Evolutionary conservation across 23 tunicate genomes (phyloP).

Genomic region (Halocynthia roretzi): DNA sequence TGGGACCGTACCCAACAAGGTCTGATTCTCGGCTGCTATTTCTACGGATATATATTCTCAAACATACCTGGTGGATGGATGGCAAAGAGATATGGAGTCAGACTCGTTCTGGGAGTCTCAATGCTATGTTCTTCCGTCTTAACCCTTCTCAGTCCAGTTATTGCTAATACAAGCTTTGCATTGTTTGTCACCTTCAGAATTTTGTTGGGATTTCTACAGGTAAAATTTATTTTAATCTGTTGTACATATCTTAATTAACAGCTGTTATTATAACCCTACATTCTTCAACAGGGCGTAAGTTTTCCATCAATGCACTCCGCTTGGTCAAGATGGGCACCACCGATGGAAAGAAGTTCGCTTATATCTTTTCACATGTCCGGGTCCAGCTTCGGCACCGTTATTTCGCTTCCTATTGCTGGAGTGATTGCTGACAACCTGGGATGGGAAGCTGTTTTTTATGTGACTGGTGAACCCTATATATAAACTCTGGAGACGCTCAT

Average conservation of each 20-base stretch:
- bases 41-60: conserved; percentile 69
- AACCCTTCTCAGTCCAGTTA: conserved; percentile 47
- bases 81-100: conserved; percentile 61
- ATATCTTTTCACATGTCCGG: conserved; percentile 51
- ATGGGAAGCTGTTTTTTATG: conserved; percentile 79
- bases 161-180: conserved; percentile 46
- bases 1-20: conserved; percentile 49
- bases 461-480: conserved; percentile 46
- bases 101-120: conserved; percentile 53
- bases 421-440: conserved; percentile 45
- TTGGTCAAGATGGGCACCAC: conserved; percentile 81
- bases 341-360: conserved; percentile 63
- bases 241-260: not conserved
- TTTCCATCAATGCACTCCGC: conserved; percentile 77
- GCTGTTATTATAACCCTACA: not conserved
- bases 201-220: conserved; percentile 70
- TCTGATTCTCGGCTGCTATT: conserved; percentile 46
- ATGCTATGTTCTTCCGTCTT: conserved; percentile 54
- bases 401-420: conserved; percentile 60
- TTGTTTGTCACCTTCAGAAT: conserved; percentile 67
- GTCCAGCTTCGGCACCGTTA: conserved; percentile 65
- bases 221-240: not conserved
- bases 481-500: not conserved
- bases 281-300: conserved; percentile 36
- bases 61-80: conserved; percentile 78